phyloP scores from a whole-genome alignment of 2,113 vertebrate species.

The Haliaeetus leucogaster region DNA sequence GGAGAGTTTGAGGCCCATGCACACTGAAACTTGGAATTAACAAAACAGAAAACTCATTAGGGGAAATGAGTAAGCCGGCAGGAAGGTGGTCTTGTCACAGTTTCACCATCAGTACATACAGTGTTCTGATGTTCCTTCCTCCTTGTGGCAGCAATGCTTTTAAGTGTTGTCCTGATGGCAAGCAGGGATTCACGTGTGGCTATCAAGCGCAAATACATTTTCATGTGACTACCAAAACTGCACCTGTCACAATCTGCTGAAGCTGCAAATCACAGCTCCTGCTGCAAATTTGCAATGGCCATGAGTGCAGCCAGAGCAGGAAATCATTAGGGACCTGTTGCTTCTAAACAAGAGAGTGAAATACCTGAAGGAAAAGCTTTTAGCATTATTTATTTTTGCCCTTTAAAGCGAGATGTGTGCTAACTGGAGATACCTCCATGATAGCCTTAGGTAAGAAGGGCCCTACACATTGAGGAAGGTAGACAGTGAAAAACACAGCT shows the following conservation, averaged over 20 bases:
- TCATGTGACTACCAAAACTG: not conserved
- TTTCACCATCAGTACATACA: not conserved
- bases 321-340: not conserved
- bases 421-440: not conserved
- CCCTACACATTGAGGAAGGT: not conserved
- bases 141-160: not conserved
- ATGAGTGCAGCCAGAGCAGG: not conserved
- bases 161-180: not conserved
- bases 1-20: not conserved
- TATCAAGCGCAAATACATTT: not conserved
- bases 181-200: not conserved
- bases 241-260: not conserved
- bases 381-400: not conserved
- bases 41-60: not conserved
- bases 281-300: not conserved
- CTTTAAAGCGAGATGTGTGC: not conserved
- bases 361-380: not conserved
- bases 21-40: not conserved
- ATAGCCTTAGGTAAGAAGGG: not conserved
- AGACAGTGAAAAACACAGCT: not conserved
- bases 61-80: not conserved
- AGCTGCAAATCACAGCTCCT: not conserved
- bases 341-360: not conserved
- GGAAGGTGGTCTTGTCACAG: not conserved
- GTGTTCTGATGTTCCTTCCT: not conserved